Conservation (phyloP, 2,113 vertebrate species). For the Halichoeres trimaculatus region DNA sequence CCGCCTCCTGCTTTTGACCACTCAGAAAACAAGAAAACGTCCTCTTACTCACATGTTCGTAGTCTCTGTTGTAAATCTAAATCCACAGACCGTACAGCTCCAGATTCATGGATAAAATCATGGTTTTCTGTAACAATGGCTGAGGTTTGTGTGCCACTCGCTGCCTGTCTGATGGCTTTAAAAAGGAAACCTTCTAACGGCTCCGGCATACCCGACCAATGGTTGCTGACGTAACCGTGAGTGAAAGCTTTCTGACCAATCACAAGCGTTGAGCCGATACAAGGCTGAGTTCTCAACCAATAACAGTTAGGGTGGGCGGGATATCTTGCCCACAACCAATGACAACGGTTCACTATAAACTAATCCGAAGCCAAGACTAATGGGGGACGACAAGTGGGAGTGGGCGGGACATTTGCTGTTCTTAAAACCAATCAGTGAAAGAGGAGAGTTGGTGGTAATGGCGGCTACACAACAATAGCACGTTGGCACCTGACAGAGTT, state of each 20-base stretch:
- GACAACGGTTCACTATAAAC: not conserved
- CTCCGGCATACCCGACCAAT: slow-evolving; percentile 38
- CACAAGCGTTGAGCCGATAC: not conserved
- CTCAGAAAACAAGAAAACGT: not conserved
- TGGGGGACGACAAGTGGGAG: slow-evolving; percentile 5
- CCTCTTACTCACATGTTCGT: slow-evolving; percentile 51
- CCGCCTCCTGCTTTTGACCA: not conserved
- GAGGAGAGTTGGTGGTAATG: slow-evolving; percentile 1
- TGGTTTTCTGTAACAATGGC: slow-evolving; percentile 32
- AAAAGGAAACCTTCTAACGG: slow-evolving; percentile 11
- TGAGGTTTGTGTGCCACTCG: not conserved
- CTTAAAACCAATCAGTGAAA: slow-evolving; percentile 44
- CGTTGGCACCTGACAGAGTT: slow-evolving; percentile 4
- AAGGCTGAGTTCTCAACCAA: slow-evolving; percentile 17
- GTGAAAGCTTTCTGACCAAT: slow-evolving; percentile 57
- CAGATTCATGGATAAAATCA: slow-evolving; percentile 15
- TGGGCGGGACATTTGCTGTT: slow-evolving; percentile 16
- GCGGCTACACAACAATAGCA: slow-evolving; percentile 56
- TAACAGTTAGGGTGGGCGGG: not conserved
- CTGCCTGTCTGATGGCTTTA: slow-evolving; percentile 20
- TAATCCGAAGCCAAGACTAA: slow-evolving; percentile 18
- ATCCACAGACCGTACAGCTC: slow-evolving; percentile 1
- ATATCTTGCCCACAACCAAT: slow-evolving; percentile 40
- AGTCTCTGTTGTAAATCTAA: slow-evolving; percentile 1
- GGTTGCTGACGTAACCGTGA: not conserved